phyloP scores from a whole-genome alignment of 1,140 invertebrate genomes.

The Papilio polyxenes region DNA sequence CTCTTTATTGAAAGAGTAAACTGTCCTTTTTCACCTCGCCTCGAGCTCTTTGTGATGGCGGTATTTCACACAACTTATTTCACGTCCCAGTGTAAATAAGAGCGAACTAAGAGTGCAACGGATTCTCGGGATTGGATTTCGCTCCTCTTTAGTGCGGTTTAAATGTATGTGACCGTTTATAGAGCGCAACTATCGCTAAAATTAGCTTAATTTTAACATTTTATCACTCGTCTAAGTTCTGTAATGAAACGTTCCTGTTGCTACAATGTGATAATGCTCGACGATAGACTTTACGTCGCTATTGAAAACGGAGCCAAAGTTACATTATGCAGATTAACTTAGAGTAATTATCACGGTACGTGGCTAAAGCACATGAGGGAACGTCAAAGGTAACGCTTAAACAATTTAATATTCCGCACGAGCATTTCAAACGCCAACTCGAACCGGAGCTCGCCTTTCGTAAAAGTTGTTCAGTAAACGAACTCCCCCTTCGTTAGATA shows the following conservation, averaged over 20 bases:
- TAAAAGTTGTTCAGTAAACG: constrained; percentile 79
- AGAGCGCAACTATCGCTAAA: constrained; percentile 44
- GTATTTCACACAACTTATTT: constrained; percentile 73
- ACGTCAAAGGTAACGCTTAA: constrained; percentile 78
- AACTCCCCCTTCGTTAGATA: constrained; percentile 78
- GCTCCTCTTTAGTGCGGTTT: constrained; percentile 54
- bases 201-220: constrained; percentile 53
- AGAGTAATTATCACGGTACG: constrained; percentile 75
- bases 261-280: constrained; percentile 46
- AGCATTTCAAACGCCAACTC: constrained; percentile 77
- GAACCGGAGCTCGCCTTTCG: constrained; percentile 75
- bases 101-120: constrained; percentile 63
- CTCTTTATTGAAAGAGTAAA: constrained; percentile 79
- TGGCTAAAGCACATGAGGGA: constrained; percentile 62
- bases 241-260: constrained; percentile 47
- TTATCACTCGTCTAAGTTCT: constrained; percentile 50
- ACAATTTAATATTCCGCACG: constrained; percentile 80
- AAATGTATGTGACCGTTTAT: constrained; percentile 58
- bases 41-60: constrained; percentile 66
- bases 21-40: constrained; percentile 76
- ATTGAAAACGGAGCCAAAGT: constrained; percentile 58
- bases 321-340: constrained; percentile 71
- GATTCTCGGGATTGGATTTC: constrained; percentile 51
- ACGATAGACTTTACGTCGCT: constrained; percentile 47
- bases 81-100: constrained; percentile 67